Evolutionary conservation across 2,888 invertebrate genomes (phyloP), one percentile per base, ranked within the genome.

Genomic region (Chaetoderma sp.): DNA sequence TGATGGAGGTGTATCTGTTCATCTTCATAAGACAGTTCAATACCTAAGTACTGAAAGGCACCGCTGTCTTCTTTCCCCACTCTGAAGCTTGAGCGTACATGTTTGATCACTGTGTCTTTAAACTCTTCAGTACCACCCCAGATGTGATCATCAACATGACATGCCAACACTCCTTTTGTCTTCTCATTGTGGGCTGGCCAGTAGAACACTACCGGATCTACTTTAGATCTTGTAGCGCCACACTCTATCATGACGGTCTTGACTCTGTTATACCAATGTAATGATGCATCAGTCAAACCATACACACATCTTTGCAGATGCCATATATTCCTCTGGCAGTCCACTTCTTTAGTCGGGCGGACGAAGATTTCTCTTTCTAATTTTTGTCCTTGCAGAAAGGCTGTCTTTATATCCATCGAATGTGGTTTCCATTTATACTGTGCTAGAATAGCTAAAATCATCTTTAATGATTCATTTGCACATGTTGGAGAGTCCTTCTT

Each of bases 371-470:
- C 49, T 49, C 49, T 49, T 13, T 21, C 21, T 23, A 49, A 49
- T 54, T n/a, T n/a, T n/a, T n/a, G n/a, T n/a, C n/a, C 23, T 44
- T 36, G 59, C 3, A 59, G 30, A 23, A 60, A 60, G 16, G 59
- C 52, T n/a, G 52, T 60, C 44, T 64, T 60, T 16, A 63, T 61
- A 23, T 65, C 65, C 42, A 55, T 61, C 10, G 66, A 52, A 13
- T 50, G 27, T 44, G 54, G 58, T 13, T 23, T 33, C 66, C 66
- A 66, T 52, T 47, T 13, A 1, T 44, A 16, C n/a, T 62, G 63
- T 18, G 66, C 66, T n/a, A 63, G 23, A 5, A 66, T 25, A 39
- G 52, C 52, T 21, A 66, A 23, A 8, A 63, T 27, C 23, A 60
- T 13, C 32, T 49, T 45, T n/a, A n/a, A 30, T 23, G 54, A 28